These are phyloP conservation scores for Antedon bifida DNA, from an alignment of 35 echinoderm and acorn worm species.

Conservation along the genomic window DNA sequence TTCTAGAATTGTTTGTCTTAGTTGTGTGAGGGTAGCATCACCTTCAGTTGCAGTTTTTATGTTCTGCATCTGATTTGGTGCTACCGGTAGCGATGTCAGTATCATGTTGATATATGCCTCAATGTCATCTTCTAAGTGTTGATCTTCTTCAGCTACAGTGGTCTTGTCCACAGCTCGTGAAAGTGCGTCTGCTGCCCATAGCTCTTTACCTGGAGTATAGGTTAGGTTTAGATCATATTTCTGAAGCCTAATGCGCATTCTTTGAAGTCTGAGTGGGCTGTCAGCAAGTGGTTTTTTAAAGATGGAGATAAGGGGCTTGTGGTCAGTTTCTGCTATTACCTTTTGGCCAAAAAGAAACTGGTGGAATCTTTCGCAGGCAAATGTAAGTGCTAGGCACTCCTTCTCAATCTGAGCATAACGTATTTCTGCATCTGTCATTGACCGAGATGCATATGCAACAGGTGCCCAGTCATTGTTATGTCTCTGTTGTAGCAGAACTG, in stretches of 20 bases:
- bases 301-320: slow-evolving; percentile 34
- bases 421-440: slow-evolving; percentile 22
- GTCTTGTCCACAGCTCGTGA: slow-evolving; percentile 30
- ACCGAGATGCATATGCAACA: slow-evolving; percentile 28
- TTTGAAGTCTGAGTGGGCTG: slow-evolving; percentile 21
- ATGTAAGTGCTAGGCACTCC: slow-evolving; percentile 18
- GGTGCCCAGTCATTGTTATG: slow-evolving; percentile 13
- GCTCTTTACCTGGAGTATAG: slow-evolving; percentile 37
- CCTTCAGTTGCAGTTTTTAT: slow-evolving; percentile 8
- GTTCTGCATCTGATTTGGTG: background rate
- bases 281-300: slow-evolving; percentile 39
- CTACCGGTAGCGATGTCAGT: background rate
- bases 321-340: slow-evolving; percentile 39
- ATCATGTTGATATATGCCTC: background rate
- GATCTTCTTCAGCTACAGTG: background rate
- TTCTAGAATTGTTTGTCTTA: background rate
- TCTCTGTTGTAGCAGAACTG: slow-evolving; percentile 8
- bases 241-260: slow-evolving; percentile 29
- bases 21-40: background rate
- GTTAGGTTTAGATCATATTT: slow-evolving; percentile 38
- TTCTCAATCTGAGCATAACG: slow-evolving; percentile 46
- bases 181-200: slow-evolving; percentile 27
- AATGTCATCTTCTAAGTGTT: slow-evolving; percentile 1
- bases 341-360: slow-evolving; percentile 41
- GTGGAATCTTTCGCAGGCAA: slow-evolving; percentile 37